These are phyloP conservation scores for Dipodomys spectabilis DNA, from an alignment of 2,113 vertebrate genomes.

Conservation along the genomic window DNA sequence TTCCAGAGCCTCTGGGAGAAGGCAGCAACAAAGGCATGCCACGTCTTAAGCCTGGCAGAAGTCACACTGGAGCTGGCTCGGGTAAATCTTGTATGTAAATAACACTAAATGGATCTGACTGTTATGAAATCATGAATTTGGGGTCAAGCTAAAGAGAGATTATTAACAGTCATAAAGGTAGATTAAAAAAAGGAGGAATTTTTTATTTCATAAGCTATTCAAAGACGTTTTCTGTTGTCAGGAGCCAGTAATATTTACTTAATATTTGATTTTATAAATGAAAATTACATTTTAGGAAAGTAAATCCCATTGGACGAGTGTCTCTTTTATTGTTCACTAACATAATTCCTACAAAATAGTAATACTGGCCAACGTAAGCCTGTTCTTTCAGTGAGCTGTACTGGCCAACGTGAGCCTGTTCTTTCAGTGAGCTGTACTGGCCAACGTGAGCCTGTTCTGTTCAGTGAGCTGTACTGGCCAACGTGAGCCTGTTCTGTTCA, in stretches of 20 bases:
- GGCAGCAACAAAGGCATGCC: too few species aligned
- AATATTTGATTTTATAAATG: not conserved
- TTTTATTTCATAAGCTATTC: not conserved
- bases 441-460: too few species aligned
- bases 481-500: not conserved
- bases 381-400: not conserved
- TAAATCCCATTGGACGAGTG: not conserved
- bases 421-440: not conserved
- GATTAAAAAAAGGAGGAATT: not conserved
- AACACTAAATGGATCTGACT: constrained; percentile 13
- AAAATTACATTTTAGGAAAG: not conserved
- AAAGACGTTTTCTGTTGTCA: not conserved
- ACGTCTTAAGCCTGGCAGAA: too few species aligned
- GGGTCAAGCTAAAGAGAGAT: not conserved
- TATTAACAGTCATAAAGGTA: not conserved
- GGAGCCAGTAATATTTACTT: not conserved
- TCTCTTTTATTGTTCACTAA: constrained; percentile 42
- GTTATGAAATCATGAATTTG: constrained; percentile 7
- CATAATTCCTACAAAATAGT: not conserved
- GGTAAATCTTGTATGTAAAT: not conserved
- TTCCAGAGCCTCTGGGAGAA: not conserved
- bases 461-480: not conserved
- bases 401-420: too few species aligned
- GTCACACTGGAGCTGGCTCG: too few species aligned
- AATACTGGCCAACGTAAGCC: not conserved